These are phyloP conservation scores for Ips typographus DNA, from an alignment of 1,140 invertebrate species.

Conservation along the genomic window DNA sequence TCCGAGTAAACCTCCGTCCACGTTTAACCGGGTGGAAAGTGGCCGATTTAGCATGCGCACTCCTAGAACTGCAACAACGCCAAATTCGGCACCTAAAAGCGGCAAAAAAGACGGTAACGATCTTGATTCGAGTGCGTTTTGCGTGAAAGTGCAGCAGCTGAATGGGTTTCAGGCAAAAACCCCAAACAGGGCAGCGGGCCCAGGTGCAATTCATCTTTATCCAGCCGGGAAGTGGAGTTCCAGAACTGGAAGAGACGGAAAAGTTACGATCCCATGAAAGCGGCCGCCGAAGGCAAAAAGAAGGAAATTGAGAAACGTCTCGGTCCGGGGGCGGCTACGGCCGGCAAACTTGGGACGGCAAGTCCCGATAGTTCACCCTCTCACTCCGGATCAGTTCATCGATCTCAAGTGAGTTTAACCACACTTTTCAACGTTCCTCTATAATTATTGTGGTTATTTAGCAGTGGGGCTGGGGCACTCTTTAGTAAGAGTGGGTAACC, in stretches of 20 bases:
- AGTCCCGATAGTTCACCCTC: conserved; percentile 51
- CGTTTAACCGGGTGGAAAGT: conserved; percentile 63
- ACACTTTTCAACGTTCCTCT: neutral
- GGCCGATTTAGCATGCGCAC: conserved; percentile 66
- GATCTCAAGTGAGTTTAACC: conserved; percentile 46
- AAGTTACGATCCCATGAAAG: conserved; percentile 88
- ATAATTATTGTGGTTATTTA: neutral
- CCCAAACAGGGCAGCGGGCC: conserved; percentile 48
- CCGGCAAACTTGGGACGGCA: conserved; percentile 21
- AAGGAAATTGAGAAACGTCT: conserved; percentile 55
- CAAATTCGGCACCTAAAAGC: conserved; percentile 40
- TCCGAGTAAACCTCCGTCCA: conserved; percentile 46
- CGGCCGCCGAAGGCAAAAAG: conserved; percentile 75
- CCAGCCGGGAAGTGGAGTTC: conserved; percentile 76
- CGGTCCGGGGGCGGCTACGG: conserved; percentile 44
- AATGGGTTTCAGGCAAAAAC: conserved; percentile 58
- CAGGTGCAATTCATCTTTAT: conserved; percentile 65
- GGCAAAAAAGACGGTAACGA: conserved; percentile 30
- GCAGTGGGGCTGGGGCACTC: neutral
- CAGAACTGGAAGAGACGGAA: conserved; percentile 91
- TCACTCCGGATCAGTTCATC: conserved; percentile 52
- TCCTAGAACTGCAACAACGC: conserved; percentile 43
- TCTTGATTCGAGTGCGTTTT: neutral
- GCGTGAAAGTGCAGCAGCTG: neutral
- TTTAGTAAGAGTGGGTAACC: neutral